phyloP scores from a whole-genome alignment of 2,888 invertebrate species.

The Entomobrya proxima region DNA sequence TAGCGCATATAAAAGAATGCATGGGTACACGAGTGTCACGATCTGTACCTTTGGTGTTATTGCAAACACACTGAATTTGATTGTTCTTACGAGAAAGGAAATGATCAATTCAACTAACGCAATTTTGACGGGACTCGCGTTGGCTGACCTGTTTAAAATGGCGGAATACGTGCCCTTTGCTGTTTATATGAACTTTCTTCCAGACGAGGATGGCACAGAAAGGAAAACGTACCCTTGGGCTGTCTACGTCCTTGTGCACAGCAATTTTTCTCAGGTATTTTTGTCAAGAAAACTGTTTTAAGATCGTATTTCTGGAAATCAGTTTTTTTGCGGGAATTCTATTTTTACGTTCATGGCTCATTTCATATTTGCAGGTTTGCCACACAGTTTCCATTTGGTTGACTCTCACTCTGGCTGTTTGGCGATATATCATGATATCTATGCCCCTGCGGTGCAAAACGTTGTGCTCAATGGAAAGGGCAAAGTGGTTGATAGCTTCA shows the following conservation, averaged over 20 bases:
- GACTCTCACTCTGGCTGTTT: constrained; percentile 93
- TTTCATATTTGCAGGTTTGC: constrained; percentile 88
- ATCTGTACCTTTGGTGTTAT: constrained; percentile 94
- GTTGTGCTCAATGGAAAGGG: constrained; percentile 89
- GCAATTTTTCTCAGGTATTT: constrained; percentile 90
- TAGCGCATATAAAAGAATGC: constrained; percentile 78
- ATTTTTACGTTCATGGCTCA: no score
- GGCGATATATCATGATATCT: constrained; percentile 93
- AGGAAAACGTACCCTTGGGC: constrained; percentile 81
- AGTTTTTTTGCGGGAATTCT: no score
- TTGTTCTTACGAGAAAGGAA: constrained; percentile 90
- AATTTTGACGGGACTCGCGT: constrained; percentile 91
- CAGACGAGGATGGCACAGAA: background rate
- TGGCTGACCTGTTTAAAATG: constrained; percentile 96
- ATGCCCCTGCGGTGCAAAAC: constrained; percentile 87
- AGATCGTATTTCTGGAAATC: no score
- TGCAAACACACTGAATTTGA: constrained; percentile 92
- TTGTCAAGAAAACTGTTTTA: background rate
- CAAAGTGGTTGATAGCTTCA: constrained; percentile 83
- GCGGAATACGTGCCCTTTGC: constrained; percentile 95
- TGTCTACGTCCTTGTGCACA: constrained; percentile 91
- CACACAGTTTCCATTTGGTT: constrained; percentile 94
- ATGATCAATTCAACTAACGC: constrained; percentile 95
- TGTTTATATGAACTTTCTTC: constrained; percentile 81
- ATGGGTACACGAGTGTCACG: constrained; percentile 90